These are phyloP conservation scores for Procavia capensis DNA, from an alignment of 2,113 vertebrate genomes.

Conservation along the genomic window DNA sequence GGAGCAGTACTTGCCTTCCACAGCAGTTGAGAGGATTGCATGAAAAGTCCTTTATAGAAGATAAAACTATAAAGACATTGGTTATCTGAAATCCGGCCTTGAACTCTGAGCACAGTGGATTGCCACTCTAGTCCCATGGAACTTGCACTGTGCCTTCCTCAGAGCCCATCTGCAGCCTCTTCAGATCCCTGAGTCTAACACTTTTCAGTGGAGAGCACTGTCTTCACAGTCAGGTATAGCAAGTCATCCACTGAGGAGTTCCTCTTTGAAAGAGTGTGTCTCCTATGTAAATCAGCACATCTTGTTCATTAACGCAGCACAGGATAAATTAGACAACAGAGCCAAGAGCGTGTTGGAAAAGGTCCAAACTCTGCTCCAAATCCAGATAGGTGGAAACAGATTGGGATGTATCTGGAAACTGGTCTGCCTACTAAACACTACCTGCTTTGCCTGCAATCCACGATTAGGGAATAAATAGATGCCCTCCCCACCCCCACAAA, in stretches of 20 bases:
- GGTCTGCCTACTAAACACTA: conserved; percentile 65
- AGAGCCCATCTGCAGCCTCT: background rate
- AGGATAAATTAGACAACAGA: conserved; percentile 9
- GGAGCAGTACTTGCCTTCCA: background rate
- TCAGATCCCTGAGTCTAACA: background rate
- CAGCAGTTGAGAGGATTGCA: background rate
- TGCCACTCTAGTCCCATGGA: background rate
- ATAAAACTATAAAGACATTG: conserved; percentile 24
- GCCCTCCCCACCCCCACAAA: background rate
- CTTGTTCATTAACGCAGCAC: conserved; percentile 63
- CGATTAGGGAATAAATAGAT: conserved; percentile 17
- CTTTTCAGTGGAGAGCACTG: background rate
- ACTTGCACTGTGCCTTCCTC: background rate
- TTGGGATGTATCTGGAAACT: conserved; percentile 69
- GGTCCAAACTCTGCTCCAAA: conserved; percentile 59
- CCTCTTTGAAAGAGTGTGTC: background rate
- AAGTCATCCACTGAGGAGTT: conserved; percentile 43
- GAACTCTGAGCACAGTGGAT: background rate
- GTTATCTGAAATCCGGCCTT: conserved; percentile 19
- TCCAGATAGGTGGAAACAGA: conserved; percentile 52
- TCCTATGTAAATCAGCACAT: conserved; percentile 61
- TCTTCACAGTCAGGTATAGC: background rate
- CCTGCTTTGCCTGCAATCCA: background rate
- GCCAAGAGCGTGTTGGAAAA: conserved; percentile 45
- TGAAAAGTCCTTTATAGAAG: background rate